These are phyloP conservation scores for Leptonema lineaticorne DNA, from an alignment of 1,140 invertebrate genomes.

Conservation along the genomic window DNA sequence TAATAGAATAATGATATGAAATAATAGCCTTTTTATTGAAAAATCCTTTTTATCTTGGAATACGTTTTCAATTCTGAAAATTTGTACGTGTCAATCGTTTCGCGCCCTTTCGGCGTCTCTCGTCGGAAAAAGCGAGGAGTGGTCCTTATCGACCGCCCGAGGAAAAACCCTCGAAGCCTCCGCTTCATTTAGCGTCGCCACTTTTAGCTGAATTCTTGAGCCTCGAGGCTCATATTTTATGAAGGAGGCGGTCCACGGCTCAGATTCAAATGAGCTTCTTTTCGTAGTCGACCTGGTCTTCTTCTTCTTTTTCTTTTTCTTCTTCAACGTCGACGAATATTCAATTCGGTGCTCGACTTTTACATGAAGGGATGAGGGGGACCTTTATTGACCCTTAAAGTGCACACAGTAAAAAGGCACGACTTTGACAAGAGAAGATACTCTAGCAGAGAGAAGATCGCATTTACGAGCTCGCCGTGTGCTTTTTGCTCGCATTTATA, in stretches of 20 bases:
- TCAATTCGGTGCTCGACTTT: constrained; percentile 26
- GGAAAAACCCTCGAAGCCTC: constrained; percentile 21
- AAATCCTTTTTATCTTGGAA: no score
- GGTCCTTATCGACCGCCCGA: background rate
- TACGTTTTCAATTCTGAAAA: no score
- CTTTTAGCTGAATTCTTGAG: constrained; percentile 43
- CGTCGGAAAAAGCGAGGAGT: background rate
- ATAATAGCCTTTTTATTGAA: no score
- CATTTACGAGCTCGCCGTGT: no score
- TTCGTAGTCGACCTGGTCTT: background rate
- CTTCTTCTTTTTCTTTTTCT: no score
- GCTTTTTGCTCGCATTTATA: no score
- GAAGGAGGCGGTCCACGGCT: constrained; percentile 31
- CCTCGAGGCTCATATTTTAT: constrained; percentile 41
- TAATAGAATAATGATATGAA: no score
- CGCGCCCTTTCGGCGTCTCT: background rate
- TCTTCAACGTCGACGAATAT: constrained; percentile 39
- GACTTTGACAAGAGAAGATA: no score
- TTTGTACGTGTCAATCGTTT: background rate
- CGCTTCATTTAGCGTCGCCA: constrained; percentile 41
- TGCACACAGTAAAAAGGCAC: no score
- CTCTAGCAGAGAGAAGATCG: no score
- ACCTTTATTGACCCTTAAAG: background rate
- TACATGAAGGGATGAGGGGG: background rate
- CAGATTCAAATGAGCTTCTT: constrained; percentile 36